Conservation (phyloP, 2,113 vertebrate species). For the Rhodinocichla rosea region DNA sequence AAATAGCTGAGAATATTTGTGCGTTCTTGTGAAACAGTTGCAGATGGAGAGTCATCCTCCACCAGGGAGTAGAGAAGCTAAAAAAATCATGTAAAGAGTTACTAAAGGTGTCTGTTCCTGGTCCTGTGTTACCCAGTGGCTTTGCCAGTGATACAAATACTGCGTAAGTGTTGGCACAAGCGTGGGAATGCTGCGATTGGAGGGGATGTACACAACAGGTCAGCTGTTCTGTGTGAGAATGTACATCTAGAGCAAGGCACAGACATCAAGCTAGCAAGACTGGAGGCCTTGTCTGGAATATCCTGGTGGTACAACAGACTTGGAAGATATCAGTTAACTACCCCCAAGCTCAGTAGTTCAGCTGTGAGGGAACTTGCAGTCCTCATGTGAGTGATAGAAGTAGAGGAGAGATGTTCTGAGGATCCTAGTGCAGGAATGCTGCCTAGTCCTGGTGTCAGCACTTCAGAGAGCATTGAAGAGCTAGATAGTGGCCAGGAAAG, state of each 20-base stretch:
- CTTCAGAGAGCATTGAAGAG: neutral
- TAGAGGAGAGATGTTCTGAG: neutral
- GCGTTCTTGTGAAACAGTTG: neutral
- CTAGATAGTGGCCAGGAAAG: neutral
- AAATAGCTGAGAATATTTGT: neutral
- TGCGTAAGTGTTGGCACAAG: neutral
- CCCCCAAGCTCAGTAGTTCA: neutral
- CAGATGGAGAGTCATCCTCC: neutral
- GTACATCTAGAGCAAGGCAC: neutral
- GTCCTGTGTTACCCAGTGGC: neutral
- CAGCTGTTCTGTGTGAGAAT: neutral
- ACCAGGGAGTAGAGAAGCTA: neutral
- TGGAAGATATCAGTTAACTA: neutral
- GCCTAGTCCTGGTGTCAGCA: neutral
- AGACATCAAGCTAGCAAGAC: neutral
- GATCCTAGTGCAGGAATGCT: neutral
- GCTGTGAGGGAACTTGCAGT: neutral
- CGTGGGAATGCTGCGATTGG: neutral
- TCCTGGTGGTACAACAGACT: neutral
- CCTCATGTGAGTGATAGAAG: neutral
- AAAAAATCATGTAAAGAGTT: accelerated
- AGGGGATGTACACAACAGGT: neutral
- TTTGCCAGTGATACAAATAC: neutral
- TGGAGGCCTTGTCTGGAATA: neutral
- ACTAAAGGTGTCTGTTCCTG: neutral